Conservation (phyloP, 1,140 invertebrate species). For the Megalonaias nervosa region DNA sequence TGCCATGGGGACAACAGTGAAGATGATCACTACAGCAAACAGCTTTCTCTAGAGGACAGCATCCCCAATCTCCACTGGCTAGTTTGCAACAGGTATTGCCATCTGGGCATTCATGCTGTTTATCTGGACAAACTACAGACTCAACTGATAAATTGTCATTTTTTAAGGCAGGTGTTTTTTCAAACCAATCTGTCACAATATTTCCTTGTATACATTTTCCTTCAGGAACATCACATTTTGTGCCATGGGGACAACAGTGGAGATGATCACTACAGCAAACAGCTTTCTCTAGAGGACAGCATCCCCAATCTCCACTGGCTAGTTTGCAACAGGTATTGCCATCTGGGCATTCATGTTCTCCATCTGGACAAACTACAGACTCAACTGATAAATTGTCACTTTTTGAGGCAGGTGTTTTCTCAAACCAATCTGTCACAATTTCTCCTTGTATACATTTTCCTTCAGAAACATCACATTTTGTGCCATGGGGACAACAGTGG, state of each 20-base stretch:
- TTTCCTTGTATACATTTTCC: constrained; percentile 2
- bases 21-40: constrained; percentile 44
- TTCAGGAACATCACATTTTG: constrained; percentile 1
- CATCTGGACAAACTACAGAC: constrained; percentile 63
- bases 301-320: constrained; percentile 62
- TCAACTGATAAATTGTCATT: neutral
- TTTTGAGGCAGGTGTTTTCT: constrained; percentile 27
- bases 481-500: constrained; percentile 64
- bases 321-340: constrained; percentile 70
- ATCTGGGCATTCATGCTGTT: constrained; percentile 57
- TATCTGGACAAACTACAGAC: constrained; percentile 48
- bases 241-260: constrained; percentile 22
- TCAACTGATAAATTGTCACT: constrained; percentile 49
- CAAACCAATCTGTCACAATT: constrained; percentile 28
- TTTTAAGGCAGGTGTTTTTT: constrained; percentile 24
- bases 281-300: constrained; percentile 69
- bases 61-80: constrained; percentile 59
- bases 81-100: constrained; percentile 69
- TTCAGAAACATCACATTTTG: constrained; percentile 48
- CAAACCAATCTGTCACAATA: constrained; percentile 19
- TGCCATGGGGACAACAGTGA: constrained; percentile 50
- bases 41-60: constrained; percentile 51
- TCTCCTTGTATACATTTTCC: constrained; percentile 44
- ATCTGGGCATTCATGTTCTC: constrained; percentile 62
- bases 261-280: constrained; percentile 41